Conservation (phyloP, 2,113 vertebrate species). For the Amphiprion percula region DNA sequence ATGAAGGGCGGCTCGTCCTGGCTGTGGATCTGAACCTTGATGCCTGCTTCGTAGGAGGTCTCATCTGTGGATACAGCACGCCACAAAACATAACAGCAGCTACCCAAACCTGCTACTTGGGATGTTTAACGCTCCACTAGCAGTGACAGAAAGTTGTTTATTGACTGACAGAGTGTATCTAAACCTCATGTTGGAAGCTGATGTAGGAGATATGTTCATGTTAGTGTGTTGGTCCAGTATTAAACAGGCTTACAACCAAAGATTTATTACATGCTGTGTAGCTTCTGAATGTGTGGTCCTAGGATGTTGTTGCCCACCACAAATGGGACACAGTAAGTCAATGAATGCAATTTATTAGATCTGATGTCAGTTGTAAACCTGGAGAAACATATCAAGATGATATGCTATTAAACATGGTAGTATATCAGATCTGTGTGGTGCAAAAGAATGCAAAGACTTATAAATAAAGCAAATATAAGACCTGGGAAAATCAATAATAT, state of each 20-base stretch:
- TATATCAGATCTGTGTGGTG: slow-evolving; percentile 1
- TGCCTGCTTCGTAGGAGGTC: slow-evolving; percentile 89
- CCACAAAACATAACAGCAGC: slow-evolving; percentile 63
- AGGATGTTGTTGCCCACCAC: slow-evolving; percentile 9
- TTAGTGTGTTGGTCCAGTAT: neutral
- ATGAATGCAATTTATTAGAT: slow-evolving; percentile 25
- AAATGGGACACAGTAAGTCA: slow-evolving; percentile 42
- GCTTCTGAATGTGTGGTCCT: slow-evolving; percentile 9
- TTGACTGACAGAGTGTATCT: neutral
- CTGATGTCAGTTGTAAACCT: slow-evolving; percentile 30
- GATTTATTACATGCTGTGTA: slow-evolving; percentile 35
- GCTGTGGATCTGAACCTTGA: slow-evolving; percentile 90
- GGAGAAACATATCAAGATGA: slow-evolving; percentile 31
- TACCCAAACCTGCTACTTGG: slow-evolving; percentile 31
- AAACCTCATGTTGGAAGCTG: slow-evolving; percentile 9
- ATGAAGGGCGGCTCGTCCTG: slow-evolving; percentile 89
- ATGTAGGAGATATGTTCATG: slow-evolving; percentile 3
- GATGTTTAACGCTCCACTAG: slow-evolving; percentile 5
- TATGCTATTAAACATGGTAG: slow-evolving; percentile 13
- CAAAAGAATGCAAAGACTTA: neutral
- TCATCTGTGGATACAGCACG: slow-evolving; percentile 88
- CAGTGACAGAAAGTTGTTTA: neutral
- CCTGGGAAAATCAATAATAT: too few relatives aligned
- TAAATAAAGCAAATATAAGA: too few relatives aligned
- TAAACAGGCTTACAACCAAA: slow-evolving; percentile 41